A percentile compares a stretch with the other conserved stretches of the same genome.
These are phyloP conservation scores for Labeo rohita DNA, from an alignment of 2,113 vertebrate species.

Conservation along the genomic window DNA sequence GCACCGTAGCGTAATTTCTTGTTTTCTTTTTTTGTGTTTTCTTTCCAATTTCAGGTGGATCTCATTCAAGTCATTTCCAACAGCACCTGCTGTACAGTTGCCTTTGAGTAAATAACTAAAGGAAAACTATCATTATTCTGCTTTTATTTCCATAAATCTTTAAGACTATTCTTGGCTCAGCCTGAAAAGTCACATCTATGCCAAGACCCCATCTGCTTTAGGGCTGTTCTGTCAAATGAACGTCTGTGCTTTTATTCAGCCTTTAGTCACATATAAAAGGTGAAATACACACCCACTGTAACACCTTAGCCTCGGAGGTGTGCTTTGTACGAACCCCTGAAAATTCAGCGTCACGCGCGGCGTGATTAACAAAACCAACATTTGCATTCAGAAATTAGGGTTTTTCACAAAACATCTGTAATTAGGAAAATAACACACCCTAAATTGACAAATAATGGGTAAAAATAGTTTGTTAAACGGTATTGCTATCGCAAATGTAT, in stretches of 20 bases:
- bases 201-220: slow-evolving; percentile 10
- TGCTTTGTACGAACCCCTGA: background rate
- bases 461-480: slow-evolving; percentile 15
- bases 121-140: slow-evolving; percentile 34
- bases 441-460: slow-evolving; percentile 33
- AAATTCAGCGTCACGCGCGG: slow-evolving; percentile 10
- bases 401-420: slow-evolving; percentile 20
- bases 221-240: slow-evolving; percentile 13
- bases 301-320: background rate
- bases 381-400: background rate
- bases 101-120: slow-evolving; percentile 25
- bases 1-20: slow-evolving; percentile 51
- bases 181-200: background rate
- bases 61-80: slow-evolving; percentile 50
- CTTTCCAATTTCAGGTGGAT: slow-evolving; percentile 46
- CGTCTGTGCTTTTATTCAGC: slow-evolving; percentile 31
- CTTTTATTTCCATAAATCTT: slow-evolving; percentile 18
- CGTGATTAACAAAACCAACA: background rate
- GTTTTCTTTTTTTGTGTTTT: slow-evolving; percentile 36
- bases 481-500: slow-evolving; percentile 18
- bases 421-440: slow-evolving; percentile 13
- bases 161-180: slow-evolving; percentile 24
- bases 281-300: background rate
- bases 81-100: slow-evolving; percentile 36
- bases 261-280: slow-evolving; percentile 29